Conservation (phyloP, 2,888 invertebrate genomes). For the Ypsolopha sequella region DNA sequence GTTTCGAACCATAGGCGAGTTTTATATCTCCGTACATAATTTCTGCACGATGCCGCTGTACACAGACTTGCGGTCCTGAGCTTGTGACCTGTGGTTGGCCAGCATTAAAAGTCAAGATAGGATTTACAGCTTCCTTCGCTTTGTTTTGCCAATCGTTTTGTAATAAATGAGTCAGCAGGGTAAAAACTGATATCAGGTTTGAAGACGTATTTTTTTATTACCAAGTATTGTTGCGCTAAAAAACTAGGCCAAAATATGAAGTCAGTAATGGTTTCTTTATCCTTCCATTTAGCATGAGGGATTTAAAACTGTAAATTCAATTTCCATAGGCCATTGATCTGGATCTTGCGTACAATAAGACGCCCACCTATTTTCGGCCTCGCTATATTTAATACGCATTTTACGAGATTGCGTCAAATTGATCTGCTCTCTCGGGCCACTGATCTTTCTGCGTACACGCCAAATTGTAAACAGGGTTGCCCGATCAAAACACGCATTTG, state of each 20-base stretch:
- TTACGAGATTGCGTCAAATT: conserved; percentile 34
- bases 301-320: not conserved
- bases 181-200: too few species aligned
- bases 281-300: not conserved
- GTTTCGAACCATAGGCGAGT: not conserved
- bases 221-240: too few species aligned
- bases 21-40: too few species aligned
- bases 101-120: too few species aligned
- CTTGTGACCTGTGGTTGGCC: not conserved
- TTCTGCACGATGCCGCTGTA: not conserved
- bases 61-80: not conserved
- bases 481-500: conserved; percentile 21
- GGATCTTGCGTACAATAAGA: conserved; percentile 26
- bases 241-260: too few species aligned
- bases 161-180: too few species aligned
- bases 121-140: too few species aligned
- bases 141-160: too few species aligned
- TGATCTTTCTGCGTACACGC: not conserved
- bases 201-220: too few species aligned
- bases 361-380: conserved; percentile 55
- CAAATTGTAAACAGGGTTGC: not conserved
- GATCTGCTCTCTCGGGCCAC: conserved; percentile 12
- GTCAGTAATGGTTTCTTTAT: not conserved
- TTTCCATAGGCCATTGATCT: conserved; percentile 46
- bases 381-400: conserved; percentile 42